A percentile compares a stretch with the other conserved stretches of the same genome.
Evolutionary conservation across 1,140 invertebrate genomes (phyloP).

Genomic region (Physella acuta): DNA sequence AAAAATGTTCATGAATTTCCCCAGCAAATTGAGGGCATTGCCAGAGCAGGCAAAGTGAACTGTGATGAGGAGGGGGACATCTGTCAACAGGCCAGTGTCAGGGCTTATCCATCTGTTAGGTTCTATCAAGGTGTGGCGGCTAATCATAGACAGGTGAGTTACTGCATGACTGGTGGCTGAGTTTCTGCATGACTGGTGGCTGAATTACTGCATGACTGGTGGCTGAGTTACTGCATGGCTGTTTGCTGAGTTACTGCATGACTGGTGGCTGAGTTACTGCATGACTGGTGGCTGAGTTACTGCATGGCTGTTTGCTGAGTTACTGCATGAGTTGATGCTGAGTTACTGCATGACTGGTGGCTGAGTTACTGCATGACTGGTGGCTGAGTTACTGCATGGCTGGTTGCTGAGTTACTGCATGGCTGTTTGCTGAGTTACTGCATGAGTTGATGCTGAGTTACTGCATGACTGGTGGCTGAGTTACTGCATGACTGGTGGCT

Average conservation of each 20-base stretch:
- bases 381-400: too few relatives aligned
- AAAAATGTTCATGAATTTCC: too few relatives aligned
- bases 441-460: too few relatives aligned
- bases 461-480: too few relatives aligned
- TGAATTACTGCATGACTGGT: background rate
- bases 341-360: background rate
- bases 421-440: too few relatives aligned
- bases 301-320: background rate
- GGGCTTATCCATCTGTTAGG: slow-evolving; percentile 65
- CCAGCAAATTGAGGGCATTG: slow-evolving; percentile 63
- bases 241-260: background rate
- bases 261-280: background rate
- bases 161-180: background rate
- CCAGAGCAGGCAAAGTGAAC: slow-evolving; percentile 65
- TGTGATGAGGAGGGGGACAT: slow-evolving; percentile 62
- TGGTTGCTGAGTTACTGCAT: too few relatives aligned
- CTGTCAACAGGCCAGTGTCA: slow-evolving; percentile 62
- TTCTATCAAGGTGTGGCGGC: slow-evolving; percentile 54
- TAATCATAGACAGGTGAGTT: slow-evolving; percentile 2
- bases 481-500: too few relatives aligned
- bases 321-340: background rate
- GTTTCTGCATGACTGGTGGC: background rate
- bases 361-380: too few relatives aligned
- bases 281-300: background rate
- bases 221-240: background rate